Evolutionary conservation across 1,140 invertebrate genomes (phyloP), one percentile per base, ranked within the genome.

Genomic region (Zophobas morio): DNA sequence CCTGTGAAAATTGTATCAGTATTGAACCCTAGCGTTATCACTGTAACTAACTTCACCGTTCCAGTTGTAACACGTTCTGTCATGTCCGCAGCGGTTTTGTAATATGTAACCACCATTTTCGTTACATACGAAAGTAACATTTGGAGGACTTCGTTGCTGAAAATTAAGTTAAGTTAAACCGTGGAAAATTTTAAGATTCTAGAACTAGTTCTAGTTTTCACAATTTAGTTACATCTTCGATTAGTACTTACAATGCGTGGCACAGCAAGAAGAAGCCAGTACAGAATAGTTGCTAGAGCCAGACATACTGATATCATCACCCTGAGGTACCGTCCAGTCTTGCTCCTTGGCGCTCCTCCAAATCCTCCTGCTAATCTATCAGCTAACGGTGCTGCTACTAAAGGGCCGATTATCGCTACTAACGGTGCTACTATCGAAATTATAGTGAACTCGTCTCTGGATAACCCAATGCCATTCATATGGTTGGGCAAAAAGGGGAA

Each of bases 401-500:
- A 84, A 6, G 92, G 93, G 0, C 92, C 93, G 6, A 95, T 81
- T 42, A 94, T 88, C 0, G 94, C 92, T 0, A 94, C 87, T 63
- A 92, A 90, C 0, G 94, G 92, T 1, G 94, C 90, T 6, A 94
- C 87, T 46, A 93, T 91, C 40, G 93, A 94, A 76, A 96, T 92
- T 8, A 93, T 87, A 2, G 92, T 89, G 6, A 92, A 89, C 83
- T 96, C 93, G 6, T 90, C 88, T 75, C 90, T 87, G 47, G 91
- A 91, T 53, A 96, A 82, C 1, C 94, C 94, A 57, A 94, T 86
- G 39, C 89, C 84, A 70, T 89, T 86, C 88, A 95, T 95, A 84
- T 94, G 94, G 4, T 92, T 86, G 1, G 93, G 89, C 35, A 96
- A 90, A 84, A 94, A 93, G 6, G 94, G 91, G 79, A 94, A 91